These are phyloP conservation scores for Drosophila bocki DNA, from an alignment of 1,140 invertebrate species.

Conservation along the genomic window DNA sequence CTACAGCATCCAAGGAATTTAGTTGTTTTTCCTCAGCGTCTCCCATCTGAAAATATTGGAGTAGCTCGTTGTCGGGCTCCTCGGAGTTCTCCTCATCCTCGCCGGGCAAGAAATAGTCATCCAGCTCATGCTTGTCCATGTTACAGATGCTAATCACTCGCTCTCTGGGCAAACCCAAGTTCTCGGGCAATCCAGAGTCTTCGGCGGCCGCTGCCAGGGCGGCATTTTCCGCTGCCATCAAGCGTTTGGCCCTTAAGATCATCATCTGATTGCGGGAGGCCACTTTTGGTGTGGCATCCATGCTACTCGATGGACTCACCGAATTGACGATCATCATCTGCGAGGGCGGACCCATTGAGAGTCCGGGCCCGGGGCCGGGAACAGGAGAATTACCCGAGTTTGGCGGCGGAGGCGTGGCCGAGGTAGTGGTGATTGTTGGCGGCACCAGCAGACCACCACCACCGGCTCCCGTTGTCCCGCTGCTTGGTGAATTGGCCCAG, in stretches of 20 bases:
- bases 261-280: slow-evolving; percentile 70
- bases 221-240: slow-evolving; percentile 59
- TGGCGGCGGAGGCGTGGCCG: slow-evolving; percentile 68
- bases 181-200: slow-evolving; percentile 72
- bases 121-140: slow-evolving; percentile 91
- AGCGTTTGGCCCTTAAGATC: slow-evolving; percentile 63
- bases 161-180: slow-evolving; percentile 86
- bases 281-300: slow-evolving; percentile 70
- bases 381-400: slow-evolving; percentile 14
- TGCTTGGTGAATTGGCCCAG: slow-evolving; percentile 76
- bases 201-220: slow-evolving; percentile 63
- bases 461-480: slow-evolving; percentile 39
- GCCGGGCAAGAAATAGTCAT: slow-evolving; percentile 89
- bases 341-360: slow-evolving; percentile 77
- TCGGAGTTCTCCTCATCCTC: slow-evolving; percentile 90
- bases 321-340: slow-evolving; percentile 68
- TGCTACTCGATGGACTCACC: slow-evolving; percentile 70
- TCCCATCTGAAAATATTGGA: slow-evolving; percentile 91
- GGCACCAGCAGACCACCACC: slow-evolving; percentile 53
- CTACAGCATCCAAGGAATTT: slow-evolving; percentile 84
- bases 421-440: slow-evolving; percentile 68
- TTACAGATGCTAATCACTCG: slow-evolving; percentile 89
- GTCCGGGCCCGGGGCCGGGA: slow-evolving; percentile 16
- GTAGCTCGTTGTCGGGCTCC: slow-evolving; percentile 91
- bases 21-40: slow-evolving; percentile 85